Conservation (phyloP, 2,797 vertebrate species). For the Buphagus erythrorhynchus region DNA sequence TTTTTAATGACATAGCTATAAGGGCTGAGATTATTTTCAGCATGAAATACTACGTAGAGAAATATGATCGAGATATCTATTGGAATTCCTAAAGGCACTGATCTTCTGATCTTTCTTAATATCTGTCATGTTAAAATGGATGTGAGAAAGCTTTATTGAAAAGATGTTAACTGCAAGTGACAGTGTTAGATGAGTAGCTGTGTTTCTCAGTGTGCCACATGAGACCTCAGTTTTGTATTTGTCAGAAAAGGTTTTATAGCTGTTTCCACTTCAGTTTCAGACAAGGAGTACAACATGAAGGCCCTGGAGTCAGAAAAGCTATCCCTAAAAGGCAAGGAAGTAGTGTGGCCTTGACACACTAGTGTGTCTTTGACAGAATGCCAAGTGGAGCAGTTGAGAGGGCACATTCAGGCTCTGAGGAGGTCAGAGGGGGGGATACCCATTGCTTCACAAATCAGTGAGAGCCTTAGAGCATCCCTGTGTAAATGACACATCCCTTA, state of each 20-base stretch:
- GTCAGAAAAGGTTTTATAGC: neutral
- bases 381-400: neutral
- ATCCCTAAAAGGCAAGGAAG: neutral
- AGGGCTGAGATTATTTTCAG: neutral
- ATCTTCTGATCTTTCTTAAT: neutral
- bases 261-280: neutral
- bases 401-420: neutral
- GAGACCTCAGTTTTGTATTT: neutral
- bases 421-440: neutral
- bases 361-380: no score
- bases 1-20: constrained; percentile 25
- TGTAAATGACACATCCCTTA: neutral
- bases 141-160: neutral
- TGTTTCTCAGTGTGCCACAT: neutral
- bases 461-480: neutral
- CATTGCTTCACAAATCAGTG: neutral
- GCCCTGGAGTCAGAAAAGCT: neutral
- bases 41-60: neutral
- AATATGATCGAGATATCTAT: neutral
- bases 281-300: neutral
- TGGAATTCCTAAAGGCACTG: constrained; percentile 3
- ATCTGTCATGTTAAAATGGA: neutral
- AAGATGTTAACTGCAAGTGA: neutral
- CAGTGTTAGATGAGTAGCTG: neutral
- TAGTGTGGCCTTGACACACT: neutral